A percentile compares a stretch with the other conserved stretches of the same genome.
phyloP scores from a whole-genome alignment of 2,888 invertebrate genomes.

The Nudaria mundana region DNA sequence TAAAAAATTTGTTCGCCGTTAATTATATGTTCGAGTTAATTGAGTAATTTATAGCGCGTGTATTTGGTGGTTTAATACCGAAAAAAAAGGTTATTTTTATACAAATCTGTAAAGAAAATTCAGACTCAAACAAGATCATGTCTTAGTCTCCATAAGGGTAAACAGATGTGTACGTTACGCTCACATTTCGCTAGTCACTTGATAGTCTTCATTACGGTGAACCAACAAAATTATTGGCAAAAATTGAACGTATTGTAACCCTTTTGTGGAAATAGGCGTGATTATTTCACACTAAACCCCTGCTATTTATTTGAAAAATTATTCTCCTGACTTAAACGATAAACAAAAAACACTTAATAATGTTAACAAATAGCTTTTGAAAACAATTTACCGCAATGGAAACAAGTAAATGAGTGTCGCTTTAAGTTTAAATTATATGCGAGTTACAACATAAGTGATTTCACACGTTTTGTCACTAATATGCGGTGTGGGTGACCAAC shows the following conservation, averaged over 20 bases:
- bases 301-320: no score
- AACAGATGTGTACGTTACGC: no score
- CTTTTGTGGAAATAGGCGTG: no score
- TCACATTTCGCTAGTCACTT: no score
- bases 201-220: no score
- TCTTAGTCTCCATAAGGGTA: no score
- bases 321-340: no score
- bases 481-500: slow-evolving; percentile 13
- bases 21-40: slow-evolving; percentile 68
- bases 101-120: no score
- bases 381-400: slow-evolving; percentile 10
- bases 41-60: slow-evolving; percentile 59
- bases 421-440: slow-evolving; percentile 22
- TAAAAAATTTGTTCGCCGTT: slow-evolving; percentile 61
- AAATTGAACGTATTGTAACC: no score
- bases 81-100: slow-evolving; percentile 1
- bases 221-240: no score
- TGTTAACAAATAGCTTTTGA: slow-evolving; percentile 5
- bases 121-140: no score
- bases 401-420: slow-evolving; percentile 14
- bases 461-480: slow-evolving; percentile 21
- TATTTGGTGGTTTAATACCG: slow-evolving; percentile 17
- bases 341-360: neutral
- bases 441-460: slow-evolving; percentile 23
- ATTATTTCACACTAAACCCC: no score